Conservation (phyloP, 1,140 invertebrate genomes). For the Bemisia tabaci region DNA sequence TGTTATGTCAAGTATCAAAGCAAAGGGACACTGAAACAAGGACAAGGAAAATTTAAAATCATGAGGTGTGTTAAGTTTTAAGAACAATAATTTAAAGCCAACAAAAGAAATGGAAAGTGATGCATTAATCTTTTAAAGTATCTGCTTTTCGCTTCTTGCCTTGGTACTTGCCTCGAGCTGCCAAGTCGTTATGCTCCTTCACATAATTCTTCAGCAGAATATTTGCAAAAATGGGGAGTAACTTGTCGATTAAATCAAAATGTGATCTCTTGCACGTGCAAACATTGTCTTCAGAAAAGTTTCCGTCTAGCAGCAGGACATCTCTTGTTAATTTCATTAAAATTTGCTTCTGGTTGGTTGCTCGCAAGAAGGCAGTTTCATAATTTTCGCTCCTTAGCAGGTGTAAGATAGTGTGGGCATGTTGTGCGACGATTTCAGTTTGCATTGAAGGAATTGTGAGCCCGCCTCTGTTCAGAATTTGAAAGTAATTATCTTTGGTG, state of each 20-base stretch:
- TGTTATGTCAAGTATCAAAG: no score
- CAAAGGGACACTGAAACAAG: no score
- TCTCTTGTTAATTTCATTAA: background rate
- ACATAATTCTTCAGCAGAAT: background rate
- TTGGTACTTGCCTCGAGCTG: background rate
- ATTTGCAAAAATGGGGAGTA: background rate
- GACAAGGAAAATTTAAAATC: no score
- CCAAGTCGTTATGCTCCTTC: background rate
- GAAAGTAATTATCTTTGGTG: constrained; percentile 1
- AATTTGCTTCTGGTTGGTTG: background rate
- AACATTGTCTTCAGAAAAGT: background rate
- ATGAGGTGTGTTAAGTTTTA: no score
- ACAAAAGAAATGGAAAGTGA: no score
- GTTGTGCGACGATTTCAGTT: background rate
- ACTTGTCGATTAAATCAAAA: background rate
- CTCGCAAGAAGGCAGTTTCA: background rate
- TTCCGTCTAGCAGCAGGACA: background rate
- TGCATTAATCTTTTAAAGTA: background rate
- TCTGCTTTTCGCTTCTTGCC: background rate
- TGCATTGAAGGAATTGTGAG: background rate
- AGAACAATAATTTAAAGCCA: no score
- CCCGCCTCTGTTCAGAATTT: background rate
- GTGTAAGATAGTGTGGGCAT: background rate
- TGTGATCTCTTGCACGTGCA: background rate
- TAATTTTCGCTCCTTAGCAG: background rate